Conservation (phyloP, 2,113 vertebrate species). For the Apteryx owenii region DNA sequence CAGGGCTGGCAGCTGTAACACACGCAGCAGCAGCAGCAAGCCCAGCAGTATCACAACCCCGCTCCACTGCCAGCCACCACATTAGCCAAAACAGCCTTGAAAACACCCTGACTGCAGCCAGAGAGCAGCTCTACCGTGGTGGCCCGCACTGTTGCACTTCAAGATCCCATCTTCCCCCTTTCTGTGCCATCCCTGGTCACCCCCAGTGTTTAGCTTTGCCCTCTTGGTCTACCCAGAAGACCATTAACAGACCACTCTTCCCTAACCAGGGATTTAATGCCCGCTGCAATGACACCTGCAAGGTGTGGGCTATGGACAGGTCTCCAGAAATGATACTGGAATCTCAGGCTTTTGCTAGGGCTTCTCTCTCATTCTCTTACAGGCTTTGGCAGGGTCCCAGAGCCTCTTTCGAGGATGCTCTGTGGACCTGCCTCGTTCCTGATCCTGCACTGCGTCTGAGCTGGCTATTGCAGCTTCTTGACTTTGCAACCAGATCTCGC, state of each 20-base stretch:
- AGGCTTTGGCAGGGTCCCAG: background rate
- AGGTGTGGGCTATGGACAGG: background rate
- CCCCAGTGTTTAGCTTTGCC: fast-evolving
- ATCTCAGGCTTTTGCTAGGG: fast-evolving
- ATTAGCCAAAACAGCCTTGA: background rate
- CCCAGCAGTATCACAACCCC: background rate
- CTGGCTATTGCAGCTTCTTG: background rate
- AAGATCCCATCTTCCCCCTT: background rate
- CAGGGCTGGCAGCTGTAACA: too few species aligned
- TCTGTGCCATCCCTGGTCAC: background rate
- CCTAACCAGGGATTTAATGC: background rate
- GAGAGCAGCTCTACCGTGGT: background rate
- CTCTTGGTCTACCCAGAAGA: background rate
- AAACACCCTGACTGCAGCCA: too few species aligned
- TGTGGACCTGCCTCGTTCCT: background rate
- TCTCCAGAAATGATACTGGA: background rate
- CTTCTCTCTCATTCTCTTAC: background rate
- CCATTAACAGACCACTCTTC: background rate
- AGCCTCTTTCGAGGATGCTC: background rate
- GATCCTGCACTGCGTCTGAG: background rate
- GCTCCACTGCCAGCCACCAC: background rate
- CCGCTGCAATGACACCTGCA: background rate
- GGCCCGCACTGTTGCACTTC: background rate
- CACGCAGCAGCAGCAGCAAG: too few species aligned
- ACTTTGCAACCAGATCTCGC: background rate